Evolutionary conservation across 2,888 invertebrate genomes (phyloP).

Genomic region (Apotomis capreana): DNA sequence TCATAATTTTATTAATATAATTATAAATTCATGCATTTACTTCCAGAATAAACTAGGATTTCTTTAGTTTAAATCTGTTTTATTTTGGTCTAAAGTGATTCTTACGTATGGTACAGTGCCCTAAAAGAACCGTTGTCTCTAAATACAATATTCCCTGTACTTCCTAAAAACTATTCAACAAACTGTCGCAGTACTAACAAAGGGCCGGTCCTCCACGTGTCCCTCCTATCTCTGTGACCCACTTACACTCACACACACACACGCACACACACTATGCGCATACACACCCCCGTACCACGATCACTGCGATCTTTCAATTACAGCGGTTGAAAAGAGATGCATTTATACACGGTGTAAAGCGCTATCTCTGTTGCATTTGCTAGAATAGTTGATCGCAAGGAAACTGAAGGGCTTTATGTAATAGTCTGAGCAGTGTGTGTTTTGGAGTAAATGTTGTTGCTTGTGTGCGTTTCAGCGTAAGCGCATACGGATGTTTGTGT

Average conservation of each 20-base stretch:
- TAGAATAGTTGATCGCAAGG: neutral
- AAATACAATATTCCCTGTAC: neutral
- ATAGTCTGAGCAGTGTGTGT: conserved; percentile 50
- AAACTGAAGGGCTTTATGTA: conserved; percentile 2
- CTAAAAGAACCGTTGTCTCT: too few species aligned
- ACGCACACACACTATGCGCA: conserved; percentile 56
- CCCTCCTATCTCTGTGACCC: conserved; percentile 80
- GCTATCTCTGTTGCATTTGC: conserved; percentile 3
- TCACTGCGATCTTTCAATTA: conserved; percentile 9
- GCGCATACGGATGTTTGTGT: conserved; percentile 44
- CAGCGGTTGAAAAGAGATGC: conserved; percentile 24
- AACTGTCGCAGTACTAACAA: conserved; percentile 52
- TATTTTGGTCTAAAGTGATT: too few species aligned
- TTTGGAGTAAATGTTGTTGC: conserved; percentile 60
- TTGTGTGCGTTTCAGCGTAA: conserved; percentile 55
- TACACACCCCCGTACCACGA: conserved; percentile 44
- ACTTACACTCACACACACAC: conserved; percentile 69
- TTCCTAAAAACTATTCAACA: conserved; percentile 13
- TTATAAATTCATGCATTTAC: too few species aligned
- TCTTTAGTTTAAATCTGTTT: too few species aligned
- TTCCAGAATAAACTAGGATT: too few species aligned
- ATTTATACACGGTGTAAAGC: neutral
- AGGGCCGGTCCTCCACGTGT: conserved; percentile 79
- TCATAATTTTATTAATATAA: too few species aligned
- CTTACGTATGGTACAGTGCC: too few species aligned